These are phyloP conservation scores for Drosophila tripunctata DNA, from an alignment of 2,888 invertebrate species.

Conservation along the genomic window DNA sequence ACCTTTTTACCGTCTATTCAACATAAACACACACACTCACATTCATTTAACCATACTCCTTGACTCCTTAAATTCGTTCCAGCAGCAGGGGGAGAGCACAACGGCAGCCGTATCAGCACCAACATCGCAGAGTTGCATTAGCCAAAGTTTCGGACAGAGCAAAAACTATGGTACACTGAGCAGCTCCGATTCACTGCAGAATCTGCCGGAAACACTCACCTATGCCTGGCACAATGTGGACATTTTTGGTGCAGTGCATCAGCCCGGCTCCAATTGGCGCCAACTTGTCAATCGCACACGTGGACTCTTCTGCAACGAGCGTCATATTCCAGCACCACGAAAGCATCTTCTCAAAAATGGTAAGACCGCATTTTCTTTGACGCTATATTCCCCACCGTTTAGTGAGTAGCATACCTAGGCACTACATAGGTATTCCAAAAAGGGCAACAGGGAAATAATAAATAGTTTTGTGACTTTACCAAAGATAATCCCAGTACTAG, in stretches of 20 bases:
- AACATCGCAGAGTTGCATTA: conserved; percentile 77
- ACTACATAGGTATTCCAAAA: too few relatives aligned
- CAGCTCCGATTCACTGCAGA: conserved; percentile 3
- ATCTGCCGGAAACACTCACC: conserved; percentile 85
- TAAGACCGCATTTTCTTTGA: conserved; percentile 80
- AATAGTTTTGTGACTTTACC: too few relatives aligned
- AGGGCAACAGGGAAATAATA: too few relatives aligned
- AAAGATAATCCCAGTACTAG: too few relatives aligned
- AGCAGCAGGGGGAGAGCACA: conserved; percentile 38
- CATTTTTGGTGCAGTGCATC: conserved; percentile 88
- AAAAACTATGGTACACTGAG: conserved; percentile 82
- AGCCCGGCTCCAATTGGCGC: conserved; percentile 83
- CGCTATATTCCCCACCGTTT: too few relatives aligned
- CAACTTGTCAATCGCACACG: conserved; percentile 85
- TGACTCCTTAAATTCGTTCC: too few relatives aligned
- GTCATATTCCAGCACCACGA: conserved; percentile 84
- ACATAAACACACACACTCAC: too few relatives aligned
- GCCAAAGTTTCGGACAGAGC: conserved; percentile 61
- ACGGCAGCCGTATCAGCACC: conserved; percentile 17
- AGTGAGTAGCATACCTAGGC: too few relatives aligned
- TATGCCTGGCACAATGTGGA: conserved; percentile 93
- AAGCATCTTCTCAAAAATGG: conserved; percentile 91
- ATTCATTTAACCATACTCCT: too few relatives aligned
- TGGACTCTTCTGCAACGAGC: conserved; percentile 81
- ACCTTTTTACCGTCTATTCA: conserved; percentile 34